phyloP scores from a whole-genome alignment of 2,797 vertebrate species.

The Tympanoctomys barrerae region DNA sequence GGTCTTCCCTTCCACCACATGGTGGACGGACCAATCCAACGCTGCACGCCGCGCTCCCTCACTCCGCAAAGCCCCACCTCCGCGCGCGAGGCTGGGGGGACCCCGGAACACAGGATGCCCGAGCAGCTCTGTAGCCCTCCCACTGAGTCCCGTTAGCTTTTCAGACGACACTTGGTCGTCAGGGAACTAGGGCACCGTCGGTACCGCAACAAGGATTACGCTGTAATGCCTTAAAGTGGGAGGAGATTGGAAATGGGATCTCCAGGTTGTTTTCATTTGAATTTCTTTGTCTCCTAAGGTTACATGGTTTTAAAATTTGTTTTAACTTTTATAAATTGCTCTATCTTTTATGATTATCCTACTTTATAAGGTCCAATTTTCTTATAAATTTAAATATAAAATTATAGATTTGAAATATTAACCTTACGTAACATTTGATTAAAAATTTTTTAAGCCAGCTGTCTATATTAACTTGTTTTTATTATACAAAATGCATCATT shows the following conservation, averaged over 20 bases:
- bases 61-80: neutral
- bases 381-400: constrained; percentile 47
- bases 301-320: neutral
- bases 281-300: constrained; percentile 23
- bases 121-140: neutral
- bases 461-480: constrained; percentile 38
- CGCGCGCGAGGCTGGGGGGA: neutral
- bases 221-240: neutral
- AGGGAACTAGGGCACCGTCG: neutral
- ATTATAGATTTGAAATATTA: constrained; percentile 46
- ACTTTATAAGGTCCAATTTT: neutral
- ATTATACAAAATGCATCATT: constrained; percentile 20
- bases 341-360: constrained; percentile 18
- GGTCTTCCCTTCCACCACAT: too few relatives aligned
- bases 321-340: constrained; percentile 25
- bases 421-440: constrained; percentile 12
- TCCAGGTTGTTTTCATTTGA: constrained; percentile 14
- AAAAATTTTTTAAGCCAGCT: neutral
- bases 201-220: neutral
- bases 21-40: neutral
- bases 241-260: constrained; percentile 12
- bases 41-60: neutral
- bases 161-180: constrained; percentile 10
- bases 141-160: neutral
- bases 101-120: neutral